Evolutionary conservation across 2,888 invertebrate genomes (phyloP).

Genomic region (Tillus elongatus): DNA sequence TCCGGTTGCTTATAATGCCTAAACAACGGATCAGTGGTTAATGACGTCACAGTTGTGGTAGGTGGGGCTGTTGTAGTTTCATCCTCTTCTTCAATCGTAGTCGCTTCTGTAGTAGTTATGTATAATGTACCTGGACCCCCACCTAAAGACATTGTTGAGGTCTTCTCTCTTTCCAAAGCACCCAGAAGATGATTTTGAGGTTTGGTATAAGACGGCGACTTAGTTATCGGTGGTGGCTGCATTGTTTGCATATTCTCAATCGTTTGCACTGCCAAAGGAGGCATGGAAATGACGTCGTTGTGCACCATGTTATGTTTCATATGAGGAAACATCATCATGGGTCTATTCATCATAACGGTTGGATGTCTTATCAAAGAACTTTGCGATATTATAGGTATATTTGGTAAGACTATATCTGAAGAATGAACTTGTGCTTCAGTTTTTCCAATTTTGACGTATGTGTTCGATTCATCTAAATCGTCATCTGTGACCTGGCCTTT

Average conservation of each 20-base stretch:
- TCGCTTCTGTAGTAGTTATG: conserved; percentile 15
- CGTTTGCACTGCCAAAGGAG: conserved; percentile 30
- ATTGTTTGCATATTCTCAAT: conserved; percentile 52
- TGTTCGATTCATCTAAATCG: conserved; percentile 36
- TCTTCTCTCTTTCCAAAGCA: conserved; percentile 28
- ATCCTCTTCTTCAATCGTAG: conserved; percentile 19
- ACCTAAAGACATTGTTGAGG: too few species aligned
- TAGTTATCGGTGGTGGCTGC: conserved; percentile 47
- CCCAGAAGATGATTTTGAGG: conserved; percentile 22
- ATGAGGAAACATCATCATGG: conserved; percentile 24
- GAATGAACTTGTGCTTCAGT: conserved; percentile 41
- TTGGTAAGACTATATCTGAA: too few species aligned
- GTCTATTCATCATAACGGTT: too few species aligned
- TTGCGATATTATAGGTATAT: too few species aligned
- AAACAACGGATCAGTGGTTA: conserved; percentile 53
- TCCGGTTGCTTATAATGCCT: conserved; percentile 54
- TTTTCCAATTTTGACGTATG: conserved; percentile 42
- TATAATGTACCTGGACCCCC: neutral
- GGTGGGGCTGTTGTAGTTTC: conserved; percentile 42
- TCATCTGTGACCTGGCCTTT: conserved; percentile 41
- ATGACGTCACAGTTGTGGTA: conserved; percentile 44
- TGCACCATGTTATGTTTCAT: conserved; percentile 22
- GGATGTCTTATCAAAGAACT: too few species aligned
- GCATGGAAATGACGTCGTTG: conserved; percentile 17
- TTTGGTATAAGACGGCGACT: conserved; percentile 22